Evolutionary conservation across 30 jellyfish, hydroid and myxozoan genomes (phyloP), one percentile per base, ranked within the genome.

Genomic region (Sanderia malayensis): DNA sequence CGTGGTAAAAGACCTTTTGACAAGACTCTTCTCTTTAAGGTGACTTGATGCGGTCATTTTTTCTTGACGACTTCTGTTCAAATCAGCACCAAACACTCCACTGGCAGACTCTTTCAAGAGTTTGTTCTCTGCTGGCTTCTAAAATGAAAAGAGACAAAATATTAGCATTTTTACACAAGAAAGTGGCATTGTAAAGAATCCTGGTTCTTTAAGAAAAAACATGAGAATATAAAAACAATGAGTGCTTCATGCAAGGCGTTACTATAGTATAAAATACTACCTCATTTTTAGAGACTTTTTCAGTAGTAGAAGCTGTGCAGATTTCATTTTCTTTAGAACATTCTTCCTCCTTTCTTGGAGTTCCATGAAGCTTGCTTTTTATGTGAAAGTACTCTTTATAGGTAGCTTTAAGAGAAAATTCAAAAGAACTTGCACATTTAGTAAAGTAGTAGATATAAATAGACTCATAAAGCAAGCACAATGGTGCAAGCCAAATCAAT

Each of bases 71-170:
- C 30, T 31, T 49, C 74, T 88, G 85, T 78, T 74, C 25, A 88
- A 76, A 20, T 61, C 37, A 28, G 77, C 34, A 4, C 97, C 97
- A 88, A 88, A 88, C 24, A 88, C 92, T 7, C 87, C 96, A 72
- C 30, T 80, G 64, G 52, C 13, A 6, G 58, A 41, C n/a, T 65
- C 77, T 28, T 65, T 1, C 20, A 1, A 3, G 7, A 10, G 19
- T 63, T 6, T 9, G 15, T 60, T 63, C 75, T 2, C 27, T 2
- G 34, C 23, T 63, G 31, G 18, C 17, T 27, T 63, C 34, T 2
- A 23, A 30, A 63, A 15, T 1, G 6, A 22, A 24, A 63, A 25
- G 6, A n/a, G n/a, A n/a, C n/a, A n/a, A n/a, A n/a, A n/a, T n/a
- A n/a, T n/a, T n/a, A n/a, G n/a, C n/a, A n/a, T n/a, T n/a, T n/a